Evolutionary conservation across 2,797 vertebrate species (phyloP).

Genomic region (Anomalospiza imberbis): DNA sequence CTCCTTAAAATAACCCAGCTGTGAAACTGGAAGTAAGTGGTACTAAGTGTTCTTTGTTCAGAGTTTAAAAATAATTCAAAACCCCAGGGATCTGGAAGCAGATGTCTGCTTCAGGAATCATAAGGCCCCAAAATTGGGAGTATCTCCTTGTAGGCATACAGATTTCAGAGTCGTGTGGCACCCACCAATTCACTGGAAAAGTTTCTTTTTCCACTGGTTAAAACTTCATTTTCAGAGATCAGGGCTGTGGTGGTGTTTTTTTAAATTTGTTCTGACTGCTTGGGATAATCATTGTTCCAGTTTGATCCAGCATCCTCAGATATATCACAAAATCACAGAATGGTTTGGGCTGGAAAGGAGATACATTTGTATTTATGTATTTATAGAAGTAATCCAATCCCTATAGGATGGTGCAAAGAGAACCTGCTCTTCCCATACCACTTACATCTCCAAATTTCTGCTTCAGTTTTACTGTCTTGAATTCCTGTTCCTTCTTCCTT

Average conservation of each 20-base stretch:
- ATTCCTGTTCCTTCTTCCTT: not conserved
- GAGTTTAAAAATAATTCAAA: conserved; percentile 51
- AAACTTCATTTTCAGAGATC: not conserved
- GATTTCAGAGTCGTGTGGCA: not conserved
- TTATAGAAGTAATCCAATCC: not conserved
- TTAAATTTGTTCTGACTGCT: not conserved
- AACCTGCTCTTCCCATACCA: not conserved
- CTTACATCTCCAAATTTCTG: not conserved
- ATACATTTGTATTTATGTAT: not conserved
- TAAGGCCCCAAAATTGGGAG: not conserved
- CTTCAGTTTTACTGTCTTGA: not conserved
- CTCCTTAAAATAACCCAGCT: conserved; percentile 56
- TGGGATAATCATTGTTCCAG: not conserved
- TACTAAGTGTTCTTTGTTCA: conserved; percentile 65
- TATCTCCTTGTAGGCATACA: not conserved
- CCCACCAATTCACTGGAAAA: not conserved
- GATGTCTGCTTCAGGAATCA: conserved; percentile 46
- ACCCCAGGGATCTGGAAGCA: conserved; percentile 52
- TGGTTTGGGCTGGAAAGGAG: not conserved
- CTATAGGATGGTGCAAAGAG: accelerated
- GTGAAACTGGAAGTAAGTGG: conserved; percentile 51
- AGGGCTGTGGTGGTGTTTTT: accelerated
- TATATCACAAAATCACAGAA: accelerated
- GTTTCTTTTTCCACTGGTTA: not conserved
- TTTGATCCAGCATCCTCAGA: not conserved